Base-by-base conservation (phyloP, 1,140 invertebrate genomes). In the Drosophila funebris region DNA sequence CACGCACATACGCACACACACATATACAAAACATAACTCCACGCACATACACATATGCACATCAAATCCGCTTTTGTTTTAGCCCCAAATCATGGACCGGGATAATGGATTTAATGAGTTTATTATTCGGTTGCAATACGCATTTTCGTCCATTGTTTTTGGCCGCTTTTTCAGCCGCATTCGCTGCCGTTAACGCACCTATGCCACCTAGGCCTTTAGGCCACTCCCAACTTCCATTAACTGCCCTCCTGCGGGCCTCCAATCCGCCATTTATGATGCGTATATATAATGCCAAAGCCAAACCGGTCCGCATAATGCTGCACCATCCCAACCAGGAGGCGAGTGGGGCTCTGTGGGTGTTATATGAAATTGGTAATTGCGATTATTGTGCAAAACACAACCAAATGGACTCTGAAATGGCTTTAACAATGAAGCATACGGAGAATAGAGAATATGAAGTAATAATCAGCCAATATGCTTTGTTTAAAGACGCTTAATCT, bases 71-170 rank as follows among this genome's bases (percentile, higher is more conserved):
- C 78, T 88, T 84, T 88, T 88, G 76, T 83, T 69, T 82, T 71
- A 69, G 78, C 67, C 74, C 81, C 75, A 83, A 88, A 79, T 83
- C 73, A 72, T 64, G 83, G 73, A 50, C 68, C 79, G 79, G 77
- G 84, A 88, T 88, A 88, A 83, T 88, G 79, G 83, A 88, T 88
- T 77, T 88, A 88, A 88, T 88, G 84, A 76, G 83, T 88, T 88
- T 88, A 88, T 89, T 88, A 88, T 88, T 77, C 76, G 78, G 33
- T 39, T 67, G 74, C 72, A 46, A 27, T 58, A 48, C 46, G 52
- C 64, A 61, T 61, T 64, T 63, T 44, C 36, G 36, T 24, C n/a
- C 37, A 73, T 60, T 73, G 70, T 73, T 54, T 60, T 60, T 24
- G 20, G 5, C n/a, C n/a, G n/a, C n/a, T n/a, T n/a, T n/a, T n/a